Percentiles rank a stretch among this genome's conserved stretches.
Evolutionary conservation across 2,888 invertebrate genomes (phyloP).

Genomic region (Calameuta filiformis): DNA sequence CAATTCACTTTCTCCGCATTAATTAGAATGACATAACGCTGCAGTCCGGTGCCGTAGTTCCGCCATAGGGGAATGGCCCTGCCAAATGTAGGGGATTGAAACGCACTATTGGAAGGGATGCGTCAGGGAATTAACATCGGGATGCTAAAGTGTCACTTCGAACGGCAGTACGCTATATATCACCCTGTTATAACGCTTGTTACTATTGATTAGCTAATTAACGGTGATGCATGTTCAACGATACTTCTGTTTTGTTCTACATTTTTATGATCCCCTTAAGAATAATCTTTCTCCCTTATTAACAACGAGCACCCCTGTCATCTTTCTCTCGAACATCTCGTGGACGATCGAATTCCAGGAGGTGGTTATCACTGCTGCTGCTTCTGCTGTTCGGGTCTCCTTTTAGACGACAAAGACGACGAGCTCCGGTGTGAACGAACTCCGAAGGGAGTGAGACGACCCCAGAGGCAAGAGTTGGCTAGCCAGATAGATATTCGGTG

Average conservation of each 20-base stretch:
- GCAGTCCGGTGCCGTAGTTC: background rate
- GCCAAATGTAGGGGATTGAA: background rate
- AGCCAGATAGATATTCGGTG: constrained; percentile 50
- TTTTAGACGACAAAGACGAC: constrained; percentile 14
- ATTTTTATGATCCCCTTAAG: background rate
- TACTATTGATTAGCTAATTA: background rate
- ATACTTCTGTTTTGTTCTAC: background rate
- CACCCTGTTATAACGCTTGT: background rate
- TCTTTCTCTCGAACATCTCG: background rate
- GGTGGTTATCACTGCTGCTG: background rate
- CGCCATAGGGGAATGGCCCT: background rate
- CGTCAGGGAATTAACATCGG: background rate
- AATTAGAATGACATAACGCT: constrained; percentile 33
- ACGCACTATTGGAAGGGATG: background rate
- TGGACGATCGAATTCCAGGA: background rate
- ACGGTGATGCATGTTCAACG: background rate
- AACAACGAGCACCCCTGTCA: background rate
- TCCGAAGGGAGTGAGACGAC: constrained; percentile 30
- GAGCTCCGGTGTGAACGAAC: constrained; percentile 53
- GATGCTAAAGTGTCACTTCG: background rate
- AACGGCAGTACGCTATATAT: background rate
- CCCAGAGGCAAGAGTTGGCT: constrained; percentile 8
- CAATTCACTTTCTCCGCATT: constrained; percentile 34
- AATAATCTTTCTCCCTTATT: background rate
- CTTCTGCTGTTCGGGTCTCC: background rate